Evolutionary conservation across 2,888 invertebrate species (phyloP).

Genomic region (Nomada fucata): DNA sequence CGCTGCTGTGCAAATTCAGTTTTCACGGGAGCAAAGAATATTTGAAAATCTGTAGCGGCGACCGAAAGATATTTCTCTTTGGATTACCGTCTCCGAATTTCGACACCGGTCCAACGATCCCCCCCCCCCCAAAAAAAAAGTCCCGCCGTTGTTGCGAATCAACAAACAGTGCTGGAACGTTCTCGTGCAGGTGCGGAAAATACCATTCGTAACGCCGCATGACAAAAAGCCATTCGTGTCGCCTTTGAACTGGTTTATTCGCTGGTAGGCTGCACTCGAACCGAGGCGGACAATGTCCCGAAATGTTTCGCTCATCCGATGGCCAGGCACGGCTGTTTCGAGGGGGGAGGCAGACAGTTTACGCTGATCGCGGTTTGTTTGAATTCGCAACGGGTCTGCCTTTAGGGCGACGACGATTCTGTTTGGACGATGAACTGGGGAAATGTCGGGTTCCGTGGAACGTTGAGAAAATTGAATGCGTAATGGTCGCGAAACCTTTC

Average conservation of each 20-base stretch:
- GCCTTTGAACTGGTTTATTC: not conserved
- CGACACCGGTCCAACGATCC: not conserved
- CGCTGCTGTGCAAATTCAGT: no score
- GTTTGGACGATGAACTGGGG: not conserved
- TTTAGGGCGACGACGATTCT: not conserved
- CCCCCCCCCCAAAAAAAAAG: not conserved
- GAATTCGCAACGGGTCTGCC: not conserved
- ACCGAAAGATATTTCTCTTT: no score
- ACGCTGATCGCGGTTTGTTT: conserved; percentile 7
- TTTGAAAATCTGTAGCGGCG: no score
- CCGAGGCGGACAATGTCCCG: not conserved
- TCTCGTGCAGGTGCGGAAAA: not conserved
- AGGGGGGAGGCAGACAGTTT: not conserved
- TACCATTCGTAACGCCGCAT: not conserved
- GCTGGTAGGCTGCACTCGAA: not conserved
- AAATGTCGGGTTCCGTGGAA: conserved; percentile 16
- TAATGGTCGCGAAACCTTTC: not conserved
- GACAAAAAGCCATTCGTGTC: conserved; percentile 3
- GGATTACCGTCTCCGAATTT: not conserved
- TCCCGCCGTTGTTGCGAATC: not conserved
- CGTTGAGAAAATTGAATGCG: not conserved
- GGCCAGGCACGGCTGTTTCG: not conserved
- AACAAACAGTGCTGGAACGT: not conserved
- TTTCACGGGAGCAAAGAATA: no score
- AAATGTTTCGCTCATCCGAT: not conserved